Percentiles rank a stretch among this genome's conserved stretches.
phyloP scores from a whole-genome alignment of 2,888 invertebrate species.

The Dicyrtoma fusca region DNA sequence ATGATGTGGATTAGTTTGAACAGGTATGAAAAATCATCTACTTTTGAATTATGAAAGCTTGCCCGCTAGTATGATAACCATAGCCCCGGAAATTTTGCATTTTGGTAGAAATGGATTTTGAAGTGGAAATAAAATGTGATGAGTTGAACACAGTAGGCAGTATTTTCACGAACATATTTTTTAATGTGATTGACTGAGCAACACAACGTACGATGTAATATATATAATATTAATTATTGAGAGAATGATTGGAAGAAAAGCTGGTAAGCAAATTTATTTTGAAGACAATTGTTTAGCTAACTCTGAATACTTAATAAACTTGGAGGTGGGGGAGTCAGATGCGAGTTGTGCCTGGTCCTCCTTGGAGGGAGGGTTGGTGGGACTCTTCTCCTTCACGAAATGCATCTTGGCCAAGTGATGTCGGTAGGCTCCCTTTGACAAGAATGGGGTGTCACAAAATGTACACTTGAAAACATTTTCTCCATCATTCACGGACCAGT shows the following conservation, averaged over 20 bases:
- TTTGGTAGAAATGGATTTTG: too few relatives aligned
- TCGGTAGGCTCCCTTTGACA: conserved; percentile 94
- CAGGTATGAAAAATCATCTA: background rate
- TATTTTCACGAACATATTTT: conserved; percentile 28
- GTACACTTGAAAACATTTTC: conserved; percentile 81
- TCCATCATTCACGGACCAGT: conserved; percentile 46
- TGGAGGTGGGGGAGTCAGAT: conserved; percentile 87
- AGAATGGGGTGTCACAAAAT: conserved; percentile 92
- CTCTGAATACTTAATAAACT: conserved; percentile 97
- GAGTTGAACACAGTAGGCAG: background rate
- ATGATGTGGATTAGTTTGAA: background rate
- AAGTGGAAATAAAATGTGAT: background rate
- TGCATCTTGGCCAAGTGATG: conserved; percentile 96
- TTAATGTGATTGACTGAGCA: conserved; percentile 42
- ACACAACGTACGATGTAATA: conserved; percentile 36
- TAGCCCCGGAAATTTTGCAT: too few relatives aligned
- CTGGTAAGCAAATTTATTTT: conserved; percentile 67
- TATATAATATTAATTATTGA: conserved; percentile 30
- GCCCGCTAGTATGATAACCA: too few relatives aligned
- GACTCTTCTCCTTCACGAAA: conserved; percentile 74
- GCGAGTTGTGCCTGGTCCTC: conserved; percentile 61
- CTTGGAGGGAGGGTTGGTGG: conserved; percentile 60
- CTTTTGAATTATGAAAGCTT: too few relatives aligned
- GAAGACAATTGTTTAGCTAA: conserved; percentile 97
- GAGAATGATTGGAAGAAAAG: conserved; percentile 38